These are phyloP conservation scores for Meteorus cinctellus DNA, from an alignment of 2,888 invertebrate genomes.

Conservation along the genomic window DNA sequence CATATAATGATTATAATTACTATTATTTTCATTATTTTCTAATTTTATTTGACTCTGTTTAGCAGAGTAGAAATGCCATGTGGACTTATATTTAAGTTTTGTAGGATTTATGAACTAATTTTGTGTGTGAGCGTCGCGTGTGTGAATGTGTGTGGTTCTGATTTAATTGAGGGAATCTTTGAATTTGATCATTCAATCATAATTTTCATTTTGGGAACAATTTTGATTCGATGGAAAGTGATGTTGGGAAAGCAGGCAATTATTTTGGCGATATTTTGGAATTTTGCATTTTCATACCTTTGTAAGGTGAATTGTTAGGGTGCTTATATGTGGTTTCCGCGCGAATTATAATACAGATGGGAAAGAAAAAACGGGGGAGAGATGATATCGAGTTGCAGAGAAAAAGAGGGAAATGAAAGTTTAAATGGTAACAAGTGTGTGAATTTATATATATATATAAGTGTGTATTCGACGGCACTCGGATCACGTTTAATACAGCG, in stretches of 20 bases:
- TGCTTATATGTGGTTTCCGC: conserved; percentile 9
- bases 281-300: conserved; percentile 54
- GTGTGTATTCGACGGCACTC: background rate
- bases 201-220: background rate
- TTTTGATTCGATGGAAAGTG: background rate
- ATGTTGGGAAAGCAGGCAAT: background rate
- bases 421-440: background rate
- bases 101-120: background rate
- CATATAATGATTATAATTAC: background rate
- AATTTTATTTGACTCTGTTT: background rate
- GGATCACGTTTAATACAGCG: conserved; percentile 8
- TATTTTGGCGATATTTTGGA: conserved; percentile 18
- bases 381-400: too few species aligned
- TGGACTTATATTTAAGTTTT: background rate
- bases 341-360: background rate
- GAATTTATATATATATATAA: background rate
- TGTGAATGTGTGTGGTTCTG: background rate
- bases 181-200: conserved; percentile 1
- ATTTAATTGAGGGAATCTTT: background rate
- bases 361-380: background rate
- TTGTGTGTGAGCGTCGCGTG: background rate
- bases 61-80: conserved; percentile 2
- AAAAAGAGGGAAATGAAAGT: background rate
- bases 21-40: background rate
- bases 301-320: conserved; percentile 40